Conservation (phyloP, 2,888 invertebrate genomes). For the Drosophila greeni region DNA sequence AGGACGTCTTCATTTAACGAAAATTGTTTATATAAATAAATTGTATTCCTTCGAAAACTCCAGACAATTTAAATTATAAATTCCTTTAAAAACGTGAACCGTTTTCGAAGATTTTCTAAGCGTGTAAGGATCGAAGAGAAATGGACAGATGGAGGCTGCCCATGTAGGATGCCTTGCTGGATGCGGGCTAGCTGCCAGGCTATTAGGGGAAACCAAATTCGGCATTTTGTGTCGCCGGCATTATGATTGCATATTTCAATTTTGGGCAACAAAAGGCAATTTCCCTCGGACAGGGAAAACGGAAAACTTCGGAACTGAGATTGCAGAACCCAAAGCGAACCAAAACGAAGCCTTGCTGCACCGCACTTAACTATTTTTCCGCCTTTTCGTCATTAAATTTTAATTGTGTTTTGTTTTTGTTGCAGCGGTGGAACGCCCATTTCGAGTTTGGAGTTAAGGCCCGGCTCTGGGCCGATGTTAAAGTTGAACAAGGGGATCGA, state of each 20-base stretch:
- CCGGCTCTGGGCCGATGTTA: constrained; percentile 10
- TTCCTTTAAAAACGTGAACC: neutral
- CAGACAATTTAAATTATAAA: neutral
- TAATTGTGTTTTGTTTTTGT: constrained; percentile 63
- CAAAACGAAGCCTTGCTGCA: neutral
- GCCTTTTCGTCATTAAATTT: constrained; percentile 73
- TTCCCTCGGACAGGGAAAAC: constrained; percentile 41
- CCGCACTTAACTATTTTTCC: constrained; percentile 56
- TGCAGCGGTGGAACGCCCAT: constrained; percentile 43
- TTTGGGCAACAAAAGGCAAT: constrained; percentile 49
- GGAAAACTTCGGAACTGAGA: constrained; percentile 17
- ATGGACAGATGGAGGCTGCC: constrained; percentile 30
- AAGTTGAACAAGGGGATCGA: constrained; percentile 45
- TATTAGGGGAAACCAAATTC: constrained; percentile 68
- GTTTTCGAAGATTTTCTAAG: neutral
- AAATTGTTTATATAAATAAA: neutral
- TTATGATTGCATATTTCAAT: constrained; percentile 65
- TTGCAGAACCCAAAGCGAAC: constrained; percentile 10
- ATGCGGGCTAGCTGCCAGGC: constrained; percentile 43
- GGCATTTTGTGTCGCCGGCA: constrained; percentile 60
- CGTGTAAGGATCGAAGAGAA: constrained; percentile 10
- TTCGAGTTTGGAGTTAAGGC: constrained; percentile 29
- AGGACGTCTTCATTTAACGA: neutral
- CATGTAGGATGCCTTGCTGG: constrained; percentile 19
- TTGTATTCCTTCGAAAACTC: too few species aligned